Percentiles rank a stretch among this genome's conserved stretches.
These are phyloP conservation scores for Leptopilina myrica DNA, from an alignment of 2,888 invertebrate genomes.

Conservation along the genomic window DNA sequence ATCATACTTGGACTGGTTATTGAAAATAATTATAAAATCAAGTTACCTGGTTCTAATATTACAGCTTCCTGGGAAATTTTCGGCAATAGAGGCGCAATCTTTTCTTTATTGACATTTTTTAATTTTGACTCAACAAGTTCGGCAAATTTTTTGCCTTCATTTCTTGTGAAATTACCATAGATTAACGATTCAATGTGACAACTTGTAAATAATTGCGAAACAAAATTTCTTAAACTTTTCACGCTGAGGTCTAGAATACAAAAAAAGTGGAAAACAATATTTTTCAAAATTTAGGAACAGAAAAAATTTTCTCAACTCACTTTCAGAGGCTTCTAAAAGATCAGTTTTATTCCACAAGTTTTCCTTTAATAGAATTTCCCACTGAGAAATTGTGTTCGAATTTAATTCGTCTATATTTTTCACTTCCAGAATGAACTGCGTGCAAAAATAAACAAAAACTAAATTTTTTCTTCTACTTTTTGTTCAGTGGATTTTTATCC, in stretches of 20 bases:
- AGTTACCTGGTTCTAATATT: constrained; percentile 90
- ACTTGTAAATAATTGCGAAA: constrained; percentile 87
- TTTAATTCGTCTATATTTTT: constrained; percentile 97
- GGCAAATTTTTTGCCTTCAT: constrained; percentile 85
- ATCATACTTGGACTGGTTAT: no score
- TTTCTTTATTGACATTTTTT: constrained; percentile 69
- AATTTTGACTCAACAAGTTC: constrained; percentile 83
- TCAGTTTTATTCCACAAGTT: constrained; percentile 94
- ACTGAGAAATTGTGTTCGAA: constrained; percentile 91
- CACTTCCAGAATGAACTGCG: constrained; percentile 84
- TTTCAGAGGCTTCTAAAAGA: constrained; percentile 86
- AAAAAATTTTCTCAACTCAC: constrained; percentile 77
- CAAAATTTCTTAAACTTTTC: constrained; percentile 87
- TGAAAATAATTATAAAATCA: no score
- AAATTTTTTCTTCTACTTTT: no score
- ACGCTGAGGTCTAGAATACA: constrained; percentile 83
- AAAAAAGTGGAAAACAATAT: not conserved
- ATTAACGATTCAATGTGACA: constrained; percentile 93
- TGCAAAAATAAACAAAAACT: no score
- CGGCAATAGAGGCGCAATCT: constrained; percentile 83
- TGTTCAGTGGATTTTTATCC: no score
- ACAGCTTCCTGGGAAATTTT: constrained; percentile 89
- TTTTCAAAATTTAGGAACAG: not conserved
- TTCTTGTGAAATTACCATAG: constrained; percentile 90
- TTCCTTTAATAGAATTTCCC: constrained; percentile 89